Percentiles rank a stretch among this genome's conserved stretches.
Evolutionary conservation across 2,113 vertebrate species (phyloP).

Genomic region (Rhea americana): DNA sequence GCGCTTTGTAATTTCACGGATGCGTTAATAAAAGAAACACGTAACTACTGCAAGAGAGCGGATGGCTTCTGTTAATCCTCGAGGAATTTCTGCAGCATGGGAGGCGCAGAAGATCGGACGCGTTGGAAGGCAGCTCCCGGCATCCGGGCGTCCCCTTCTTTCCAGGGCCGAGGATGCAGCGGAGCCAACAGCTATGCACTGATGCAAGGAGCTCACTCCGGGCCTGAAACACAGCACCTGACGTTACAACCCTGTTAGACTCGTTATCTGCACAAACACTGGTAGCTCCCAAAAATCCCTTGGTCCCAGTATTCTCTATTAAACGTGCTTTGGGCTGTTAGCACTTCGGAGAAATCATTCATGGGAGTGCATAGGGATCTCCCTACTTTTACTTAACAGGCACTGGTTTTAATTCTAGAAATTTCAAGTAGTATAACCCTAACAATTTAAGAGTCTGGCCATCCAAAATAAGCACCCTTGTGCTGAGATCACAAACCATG

Average conservation of each 20-base stretch:
- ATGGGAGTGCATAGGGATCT: too few relatives aligned
- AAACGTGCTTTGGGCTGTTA: background rate
- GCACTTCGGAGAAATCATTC: fast-evolving
- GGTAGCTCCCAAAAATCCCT: fast-evolving
- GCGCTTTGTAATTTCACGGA: fast-evolving
- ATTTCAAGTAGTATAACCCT: background rate
- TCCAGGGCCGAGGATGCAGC: fast-evolving
- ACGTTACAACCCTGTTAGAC: fast-evolving
- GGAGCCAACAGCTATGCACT: background rate
- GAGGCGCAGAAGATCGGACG: fast-evolving
- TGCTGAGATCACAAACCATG: background rate
- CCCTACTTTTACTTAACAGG: background rate
- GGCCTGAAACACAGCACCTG: background rate
- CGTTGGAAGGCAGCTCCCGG: fast-evolving
- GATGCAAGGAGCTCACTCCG: fast-evolving
- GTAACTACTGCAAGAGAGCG: too few relatives aligned
- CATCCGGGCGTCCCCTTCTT: background rate
- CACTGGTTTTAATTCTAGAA: background rate
- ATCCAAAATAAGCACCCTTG: background rate
- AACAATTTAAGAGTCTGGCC: background rate
- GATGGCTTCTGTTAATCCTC: background rate
- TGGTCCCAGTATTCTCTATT: background rate
- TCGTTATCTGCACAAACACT: fast-evolving
- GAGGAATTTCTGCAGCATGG: fast-evolving
- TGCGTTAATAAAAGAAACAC: fast-evolving